phyloP scores from a whole-genome alignment of 2,888 invertebrate genomes.

The Troides aeacus region DNA sequence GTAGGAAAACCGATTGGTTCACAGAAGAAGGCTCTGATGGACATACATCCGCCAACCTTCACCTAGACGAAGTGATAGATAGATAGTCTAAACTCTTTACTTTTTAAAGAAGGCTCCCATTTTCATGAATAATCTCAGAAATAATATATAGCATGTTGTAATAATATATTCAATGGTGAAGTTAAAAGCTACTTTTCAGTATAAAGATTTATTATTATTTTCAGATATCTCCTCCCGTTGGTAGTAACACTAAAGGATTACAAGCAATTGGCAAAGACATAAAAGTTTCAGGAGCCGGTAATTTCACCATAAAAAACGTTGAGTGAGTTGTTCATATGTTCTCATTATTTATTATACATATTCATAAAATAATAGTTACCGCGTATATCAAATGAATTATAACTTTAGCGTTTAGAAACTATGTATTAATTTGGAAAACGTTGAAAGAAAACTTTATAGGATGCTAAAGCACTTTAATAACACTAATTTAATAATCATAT shows the following conservation, averaged over 20 bases:
- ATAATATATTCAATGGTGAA: too few relatives aligned
- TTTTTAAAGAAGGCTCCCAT: too few relatives aligned
- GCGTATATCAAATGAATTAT: neutral
- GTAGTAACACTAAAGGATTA: conserved; percentile 56
- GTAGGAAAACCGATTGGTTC: too few relatives aligned
- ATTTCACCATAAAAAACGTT: conserved; percentile 74
- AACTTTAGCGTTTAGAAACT: neutral
- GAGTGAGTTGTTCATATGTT: conserved; percentile 61
- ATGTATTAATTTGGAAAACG: neutral
- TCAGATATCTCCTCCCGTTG: conserved; percentile 52
- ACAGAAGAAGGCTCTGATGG: too few relatives aligned
- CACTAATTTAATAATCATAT: neutral
- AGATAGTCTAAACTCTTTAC: too few relatives aligned
- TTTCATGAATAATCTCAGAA: too few relatives aligned
- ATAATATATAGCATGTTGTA: too few relatives aligned
- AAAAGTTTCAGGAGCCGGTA: conserved; percentile 72
- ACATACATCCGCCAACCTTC: too few relatives aligned
- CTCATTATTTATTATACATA: neutral
- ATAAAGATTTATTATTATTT: neutral
- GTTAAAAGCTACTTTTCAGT: too few relatives aligned
- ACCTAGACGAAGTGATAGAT: too few relatives aligned
- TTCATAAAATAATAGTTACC: too few relatives aligned
- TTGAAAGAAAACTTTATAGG: neutral
- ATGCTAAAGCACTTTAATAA: neutral
- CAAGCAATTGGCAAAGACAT: conserved; percentile 73